phyloP scores from a whole-genome alignment of 1,140 invertebrate genomes.

The Plectrocnemia conspersa region DNA sequence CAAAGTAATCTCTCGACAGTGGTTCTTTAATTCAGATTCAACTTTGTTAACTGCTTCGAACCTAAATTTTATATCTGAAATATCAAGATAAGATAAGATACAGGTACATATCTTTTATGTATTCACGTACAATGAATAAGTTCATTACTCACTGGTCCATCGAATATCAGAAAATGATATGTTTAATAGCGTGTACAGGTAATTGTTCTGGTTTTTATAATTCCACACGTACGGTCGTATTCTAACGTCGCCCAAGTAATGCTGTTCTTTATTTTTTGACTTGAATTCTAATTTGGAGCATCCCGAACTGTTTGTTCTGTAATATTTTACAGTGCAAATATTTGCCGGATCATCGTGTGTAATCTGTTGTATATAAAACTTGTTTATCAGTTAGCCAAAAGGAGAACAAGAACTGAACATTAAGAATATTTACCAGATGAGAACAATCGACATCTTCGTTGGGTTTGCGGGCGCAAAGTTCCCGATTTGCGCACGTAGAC shows the following conservation, averaged over 20 bases:
- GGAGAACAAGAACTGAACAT: too few species aligned
- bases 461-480: background rate
- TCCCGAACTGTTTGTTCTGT: conserved; percentile 13
- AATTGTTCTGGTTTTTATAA: conserved; percentile 14
- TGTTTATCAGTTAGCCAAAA: too few species aligned
- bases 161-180: conserved; percentile 25
- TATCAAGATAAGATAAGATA: background rate
- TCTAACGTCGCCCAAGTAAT: conserved; percentile 21
- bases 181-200: conserved; percentile 24
- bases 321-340: conserved; percentile 27
- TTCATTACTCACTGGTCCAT: conserved; percentile 31
- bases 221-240: conserved; percentile 21
- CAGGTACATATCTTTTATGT: too few species aligned
- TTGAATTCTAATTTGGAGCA: conserved; percentile 21
- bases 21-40: conserved; percentile 18
- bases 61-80: conserved; percentile 27
- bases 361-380: too few species aligned
- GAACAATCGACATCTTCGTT: background rate
- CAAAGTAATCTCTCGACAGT: conserved; percentile 26
- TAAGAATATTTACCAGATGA: too few species aligned
- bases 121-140: too few species aligned
- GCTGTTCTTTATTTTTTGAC: background rate
- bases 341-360: background rate
- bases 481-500: background rate
- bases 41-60: conserved; percentile 11